These are phyloP conservation scores for Crioceris asparagi DNA, from an alignment of 2,888 invertebrate species.

Conservation along the genomic window DNA sequence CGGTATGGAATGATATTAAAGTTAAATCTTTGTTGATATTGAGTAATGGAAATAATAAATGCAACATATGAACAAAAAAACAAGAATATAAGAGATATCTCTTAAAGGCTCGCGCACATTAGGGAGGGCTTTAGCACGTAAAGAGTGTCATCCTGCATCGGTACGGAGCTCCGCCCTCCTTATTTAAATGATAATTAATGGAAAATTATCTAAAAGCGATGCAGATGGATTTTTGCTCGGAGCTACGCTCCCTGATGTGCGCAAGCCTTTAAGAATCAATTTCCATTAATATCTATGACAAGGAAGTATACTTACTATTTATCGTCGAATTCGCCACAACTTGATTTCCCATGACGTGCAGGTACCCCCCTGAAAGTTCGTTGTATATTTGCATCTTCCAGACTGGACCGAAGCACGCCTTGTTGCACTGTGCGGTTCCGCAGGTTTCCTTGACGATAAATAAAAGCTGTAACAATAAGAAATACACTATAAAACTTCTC, in stretches of 20 bases:
- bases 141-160: no score
- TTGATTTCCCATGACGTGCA: constrained; percentile 22
- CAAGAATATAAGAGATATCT: no score
- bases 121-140: no score
- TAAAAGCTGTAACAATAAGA: constrained; percentile 20
- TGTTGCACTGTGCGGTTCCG: constrained; percentile 13
- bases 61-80: background rate
- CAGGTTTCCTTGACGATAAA: constrained; percentile 16
- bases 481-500: constrained; percentile 2
- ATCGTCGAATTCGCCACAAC: constrained; percentile 20
- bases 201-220: no score
- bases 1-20: no score
- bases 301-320: constrained; percentile 11
- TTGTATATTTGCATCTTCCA: constrained; percentile 22
- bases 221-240: no score
- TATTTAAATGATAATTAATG: no score
- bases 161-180: no score
- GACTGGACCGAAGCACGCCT: constrained; percentile 20
- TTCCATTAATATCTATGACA: no score
- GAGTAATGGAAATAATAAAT: background rate
- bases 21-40: constrained; percentile 1
- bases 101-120: no score
- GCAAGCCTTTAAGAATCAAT: no score
- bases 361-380: constrained; percentile 21
- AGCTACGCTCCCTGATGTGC: no score